Conservation (phyloP, 2,888 invertebrate species). For the Caradrina kadenii region DNA sequence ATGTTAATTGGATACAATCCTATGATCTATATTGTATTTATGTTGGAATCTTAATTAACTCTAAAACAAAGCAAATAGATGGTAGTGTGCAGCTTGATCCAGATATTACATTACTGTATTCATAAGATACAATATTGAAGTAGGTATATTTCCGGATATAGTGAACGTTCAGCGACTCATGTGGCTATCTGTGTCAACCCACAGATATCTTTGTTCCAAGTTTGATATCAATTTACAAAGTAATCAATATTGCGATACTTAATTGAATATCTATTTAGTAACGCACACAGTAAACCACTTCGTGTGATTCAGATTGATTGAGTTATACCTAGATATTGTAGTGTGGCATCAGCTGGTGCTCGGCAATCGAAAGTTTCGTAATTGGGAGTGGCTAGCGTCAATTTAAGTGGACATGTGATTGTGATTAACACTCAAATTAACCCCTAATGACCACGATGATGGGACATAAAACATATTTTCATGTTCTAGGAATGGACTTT, state of each 20-base stretch:
- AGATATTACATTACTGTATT: constrained; percentile 43
- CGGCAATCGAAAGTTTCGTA: constrained; percentile 18
- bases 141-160: constrained; percentile 18
- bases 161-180: constrained; percentile 4
- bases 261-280: constrained; percentile 31
- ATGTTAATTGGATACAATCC: constrained; percentile 24
- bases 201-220: constrained; percentile 45
- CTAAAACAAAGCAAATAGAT: constrained; percentile 45
- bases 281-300: constrained; percentile 3
- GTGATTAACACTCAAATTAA: not conserved
- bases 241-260: constrained; percentile 52
- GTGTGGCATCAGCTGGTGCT: constrained; percentile 5
- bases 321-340: not conserved
- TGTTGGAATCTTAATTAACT: constrained; percentile 54
- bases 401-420: constrained; percentile 1
- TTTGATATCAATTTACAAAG: constrained; percentile 43
- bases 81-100: constrained; percentile 14
- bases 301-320: constrained; percentile 4
- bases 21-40: not conserved
- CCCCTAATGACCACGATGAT: not conserved
- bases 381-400: constrained; percentile 5
- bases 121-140: constrained; percentile 31
- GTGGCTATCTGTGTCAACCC: constrained; percentile 47
- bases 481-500: not conserved
- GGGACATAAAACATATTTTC: not conserved